A percentile compares a stretch with the other conserved stretches of the same genome.
Evolutionary conservation across 64 coral and sea anemone genomes (phyloP).

Genomic region (Montipora foliosa): DNA sequence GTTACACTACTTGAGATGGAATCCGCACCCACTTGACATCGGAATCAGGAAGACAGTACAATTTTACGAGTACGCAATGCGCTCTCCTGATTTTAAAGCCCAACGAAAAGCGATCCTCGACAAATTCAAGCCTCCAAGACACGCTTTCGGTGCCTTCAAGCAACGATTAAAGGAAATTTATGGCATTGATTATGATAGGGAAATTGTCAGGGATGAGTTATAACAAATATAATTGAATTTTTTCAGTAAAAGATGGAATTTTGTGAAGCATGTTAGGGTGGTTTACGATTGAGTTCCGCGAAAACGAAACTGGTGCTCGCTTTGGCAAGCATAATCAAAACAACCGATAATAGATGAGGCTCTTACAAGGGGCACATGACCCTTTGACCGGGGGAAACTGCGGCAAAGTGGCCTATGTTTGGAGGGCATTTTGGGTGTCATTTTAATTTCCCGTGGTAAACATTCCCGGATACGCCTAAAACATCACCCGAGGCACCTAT

Average conservation of each 20-base stretch:
- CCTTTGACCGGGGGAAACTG: too few species aligned
- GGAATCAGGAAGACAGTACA: constrained; percentile 74
- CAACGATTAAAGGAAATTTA: constrained; percentile 83
- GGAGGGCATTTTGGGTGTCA: too few species aligned
- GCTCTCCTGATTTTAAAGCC: constrained; percentile 60
- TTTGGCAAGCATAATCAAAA: too few species aligned
- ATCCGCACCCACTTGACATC: constrained; percentile 52
- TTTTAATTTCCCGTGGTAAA: too few species aligned
- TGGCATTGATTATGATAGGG: constrained; percentile 65
- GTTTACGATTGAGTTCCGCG: too few species aligned
- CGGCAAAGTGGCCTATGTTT: too few species aligned
- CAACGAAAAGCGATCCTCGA: constrained; percentile 78
- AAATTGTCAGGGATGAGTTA: constrained; percentile 60
- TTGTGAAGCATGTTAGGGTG: background rate
- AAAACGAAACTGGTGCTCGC: too few species aligned
- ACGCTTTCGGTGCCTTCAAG: constrained; percentile 70
- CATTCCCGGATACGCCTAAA: too few species aligned
- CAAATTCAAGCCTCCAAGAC: constrained; percentile 54
- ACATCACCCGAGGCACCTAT: too few species aligned
- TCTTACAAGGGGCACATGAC: too few species aligned
- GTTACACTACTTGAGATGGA: constrained; percentile 66
- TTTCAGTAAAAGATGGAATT: background rate
- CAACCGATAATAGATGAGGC: too few species aligned
- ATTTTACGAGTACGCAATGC: constrained; percentile 94
- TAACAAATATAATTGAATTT: background rate